phyloP scores from a whole-genome alignment of 1,140 invertebrate genomes.

The Pseudobourletiella spinata region DNA sequence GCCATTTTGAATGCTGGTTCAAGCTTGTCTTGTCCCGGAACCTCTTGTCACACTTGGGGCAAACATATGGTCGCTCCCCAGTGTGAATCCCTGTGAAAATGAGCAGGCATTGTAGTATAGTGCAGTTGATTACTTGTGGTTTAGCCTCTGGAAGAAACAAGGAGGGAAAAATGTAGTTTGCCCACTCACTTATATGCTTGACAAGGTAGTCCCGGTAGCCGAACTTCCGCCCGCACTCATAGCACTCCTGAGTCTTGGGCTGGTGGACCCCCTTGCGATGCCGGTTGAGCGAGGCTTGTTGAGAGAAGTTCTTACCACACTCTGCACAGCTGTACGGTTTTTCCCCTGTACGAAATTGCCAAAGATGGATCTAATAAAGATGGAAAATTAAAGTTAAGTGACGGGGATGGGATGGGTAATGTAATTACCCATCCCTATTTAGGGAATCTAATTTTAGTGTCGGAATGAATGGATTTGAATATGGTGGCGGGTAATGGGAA shows the following conservation, averaged over 20 bases:
- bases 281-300: constrained; percentile 25
- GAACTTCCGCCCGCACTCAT: constrained; percentile 26
- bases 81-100: constrained; percentile 30
- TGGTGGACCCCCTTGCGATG: constrained; percentile 29
- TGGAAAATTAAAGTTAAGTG: too few relatives aligned
- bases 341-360: constrained; percentile 14
- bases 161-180: too few relatives aligned
- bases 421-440: too few relatives aligned
- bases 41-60: constrained; percentile 27
- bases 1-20: background rate
- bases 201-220: constrained; percentile 29
- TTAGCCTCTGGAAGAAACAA: too few relatives aligned
- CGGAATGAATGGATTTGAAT: too few relatives aligned
- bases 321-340: constrained; percentile 28
- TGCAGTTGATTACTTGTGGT: too few relatives aligned
- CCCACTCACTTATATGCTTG: constrained; percentile 29
- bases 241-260: constrained; percentile 32
- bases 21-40: constrained; percentile 32
- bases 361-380: too few relatives aligned
- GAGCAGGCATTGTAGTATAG: too few relatives aligned
- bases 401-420: too few relatives aligned
- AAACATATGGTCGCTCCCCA: constrained; percentile 28
- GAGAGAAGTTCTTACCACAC: constrained; percentile 22
- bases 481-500: too few relatives aligned
- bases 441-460: too few relatives aligned